phyloP scores from a whole-genome alignment of 2,113 vertebrate species.

The Stigmatopora nigra region DNA sequence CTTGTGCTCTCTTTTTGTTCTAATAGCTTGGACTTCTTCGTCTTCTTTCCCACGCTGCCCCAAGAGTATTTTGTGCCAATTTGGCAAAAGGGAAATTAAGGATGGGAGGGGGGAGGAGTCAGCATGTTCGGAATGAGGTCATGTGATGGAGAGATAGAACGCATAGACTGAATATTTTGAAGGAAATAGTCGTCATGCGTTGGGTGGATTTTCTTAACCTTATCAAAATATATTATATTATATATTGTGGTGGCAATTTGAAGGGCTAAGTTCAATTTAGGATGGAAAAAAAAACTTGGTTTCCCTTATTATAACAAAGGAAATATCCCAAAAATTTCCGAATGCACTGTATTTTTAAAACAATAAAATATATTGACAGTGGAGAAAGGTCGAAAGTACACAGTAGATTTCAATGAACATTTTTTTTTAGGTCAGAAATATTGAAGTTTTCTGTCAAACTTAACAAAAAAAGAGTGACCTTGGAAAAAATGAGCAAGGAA shows the following conservation, averaged over 20 bases:
- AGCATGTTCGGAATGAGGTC: neutral
- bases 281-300: neutral
- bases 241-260: neutral
- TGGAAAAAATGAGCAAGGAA: too few species aligned
- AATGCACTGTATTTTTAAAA: too few species aligned
- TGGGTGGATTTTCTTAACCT: neutral
- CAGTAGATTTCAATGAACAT: too few species aligned
- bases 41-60: slow-evolving; percentile 59
- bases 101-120: neutral
- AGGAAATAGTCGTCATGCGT: neutral
- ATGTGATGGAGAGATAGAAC: slow-evolving; percentile 5
- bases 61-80: slow-evolving; percentile 33
- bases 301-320: too few species aligned
- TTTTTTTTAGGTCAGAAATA: too few species aligned
- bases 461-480: too few species aligned
- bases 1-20: slow-evolving; percentile 10
- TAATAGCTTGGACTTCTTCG: slow-evolving; percentile 36
- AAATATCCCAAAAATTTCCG: too few species aligned
- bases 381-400: too few species aligned
- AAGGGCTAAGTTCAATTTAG: neutral
- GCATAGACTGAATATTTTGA: slow-evolving; percentile 1
- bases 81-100: slow-evolving; percentile 20
- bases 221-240: neutral
- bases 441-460: too few species aligned
- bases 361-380: too few species aligned